Evolutionary conservation across 92 coral and sea anemone genomes (phyloP).

Genomic region (Paragorgia papillata): DNA sequence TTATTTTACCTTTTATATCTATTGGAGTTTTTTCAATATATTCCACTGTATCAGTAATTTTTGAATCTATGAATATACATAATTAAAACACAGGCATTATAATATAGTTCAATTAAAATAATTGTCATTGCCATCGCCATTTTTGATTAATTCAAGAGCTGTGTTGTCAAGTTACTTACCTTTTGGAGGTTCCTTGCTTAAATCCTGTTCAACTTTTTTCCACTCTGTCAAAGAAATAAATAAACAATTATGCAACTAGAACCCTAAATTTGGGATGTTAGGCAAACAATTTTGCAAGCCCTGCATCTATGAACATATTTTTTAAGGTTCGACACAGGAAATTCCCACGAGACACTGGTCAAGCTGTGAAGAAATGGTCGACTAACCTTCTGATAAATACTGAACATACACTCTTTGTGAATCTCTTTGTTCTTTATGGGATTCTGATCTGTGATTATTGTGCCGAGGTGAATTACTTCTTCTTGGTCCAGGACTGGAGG

Average conservation of each 20-base stretch:
- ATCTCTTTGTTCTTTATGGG: conserved; percentile 1
- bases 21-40: conserved; percentile 31
- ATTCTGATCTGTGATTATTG: not conserved
- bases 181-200: not conserved
- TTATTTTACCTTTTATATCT: conserved; percentile 36
- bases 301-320: no score
- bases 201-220: conserved; percentile 37
- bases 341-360: no score
- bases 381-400: conserved; percentile 5
- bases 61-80: conserved; percentile 21
- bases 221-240: conserved; percentile 1
- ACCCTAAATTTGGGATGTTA: no score
- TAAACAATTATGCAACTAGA: no score
- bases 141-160: no score
- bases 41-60: conserved; percentile 27
- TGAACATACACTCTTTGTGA: conserved; percentile 5
- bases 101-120: no score
- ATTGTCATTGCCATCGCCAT: no score
- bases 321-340: no score
- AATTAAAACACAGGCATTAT: no score
- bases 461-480: conserved; percentile 30
- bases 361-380: no score
- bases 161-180: conserved; percentile 14
- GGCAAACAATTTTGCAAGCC: no score
- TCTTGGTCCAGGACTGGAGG: conserved; percentile 29